Conservation (phyloP, 2,888 invertebrate genomes). For the Eubasilissa splendida region DNA sequence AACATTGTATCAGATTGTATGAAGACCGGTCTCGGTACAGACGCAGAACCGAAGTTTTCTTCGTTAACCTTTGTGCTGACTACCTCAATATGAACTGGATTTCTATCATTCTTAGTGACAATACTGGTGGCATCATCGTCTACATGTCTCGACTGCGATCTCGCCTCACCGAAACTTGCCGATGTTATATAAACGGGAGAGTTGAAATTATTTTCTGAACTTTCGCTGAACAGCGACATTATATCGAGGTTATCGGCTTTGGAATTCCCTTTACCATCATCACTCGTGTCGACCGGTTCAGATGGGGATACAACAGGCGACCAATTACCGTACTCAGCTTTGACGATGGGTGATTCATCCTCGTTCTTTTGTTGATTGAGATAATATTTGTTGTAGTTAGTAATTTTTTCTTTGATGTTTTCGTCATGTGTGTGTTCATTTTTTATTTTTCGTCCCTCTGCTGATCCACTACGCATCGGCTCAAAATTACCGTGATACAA, state of each 20-base stretch:
- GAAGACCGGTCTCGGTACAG: slow-evolving; percentile 79
- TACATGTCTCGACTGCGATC: slow-evolving; percentile 66
- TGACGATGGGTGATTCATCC: slow-evolving; percentile 64
- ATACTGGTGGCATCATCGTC: slow-evolving; percentile 71
- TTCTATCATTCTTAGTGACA: slow-evolving; percentile 72
- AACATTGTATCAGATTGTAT: slow-evolving; percentile 78
- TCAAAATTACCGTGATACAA: slow-evolving; percentile 50
- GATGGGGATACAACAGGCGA: slow-evolving; percentile 70
- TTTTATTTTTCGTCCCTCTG: slow-evolving; percentile 69
- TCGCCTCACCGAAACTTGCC: slow-evolving; percentile 67
- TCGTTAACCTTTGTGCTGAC: slow-evolving; percentile 71
- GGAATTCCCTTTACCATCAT: slow-evolving; percentile 67
- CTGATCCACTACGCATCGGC: slow-evolving; percentile 39
- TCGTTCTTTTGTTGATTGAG: slow-evolving; percentile 67
- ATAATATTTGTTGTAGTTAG: slow-evolving; percentile 69
- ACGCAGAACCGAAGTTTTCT: slow-evolving; percentile 66
- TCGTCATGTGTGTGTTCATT: slow-evolving; percentile 59
- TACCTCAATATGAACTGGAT: slow-evolving; percentile 72
- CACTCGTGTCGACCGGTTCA: slow-evolving; percentile 53
- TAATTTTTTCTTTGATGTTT: slow-evolving; percentile 65
- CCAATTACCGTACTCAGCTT: slow-evolving; percentile 73
- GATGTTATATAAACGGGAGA: slow-evolving; percentile 68
- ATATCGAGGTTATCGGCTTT: slow-evolving; percentile 63
- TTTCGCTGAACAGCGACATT: slow-evolving; percentile 62
- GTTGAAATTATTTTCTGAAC: slow-evolving; percentile 66